phyloP scores from a whole-genome alignment of 2,113 vertebrate species.

The Mirza zaza region DNA sequence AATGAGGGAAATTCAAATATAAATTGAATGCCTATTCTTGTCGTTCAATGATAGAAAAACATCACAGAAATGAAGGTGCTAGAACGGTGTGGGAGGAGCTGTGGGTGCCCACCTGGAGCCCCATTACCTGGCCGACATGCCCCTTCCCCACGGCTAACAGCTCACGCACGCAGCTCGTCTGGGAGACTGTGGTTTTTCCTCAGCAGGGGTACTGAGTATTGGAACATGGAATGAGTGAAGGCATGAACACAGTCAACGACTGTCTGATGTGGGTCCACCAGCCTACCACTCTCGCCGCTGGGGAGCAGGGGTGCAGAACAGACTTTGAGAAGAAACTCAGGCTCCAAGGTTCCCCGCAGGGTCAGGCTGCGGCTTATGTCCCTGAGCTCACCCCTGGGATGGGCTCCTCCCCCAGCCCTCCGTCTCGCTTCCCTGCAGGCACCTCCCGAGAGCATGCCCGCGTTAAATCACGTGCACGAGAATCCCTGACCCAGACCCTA shows the following conservation, averaged over 20 bases:
- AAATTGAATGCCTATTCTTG: fast-evolving
- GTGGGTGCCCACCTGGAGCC: fast-evolving
- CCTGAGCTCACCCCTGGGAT: fast-evolving
- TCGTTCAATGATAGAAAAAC: fast-evolving
- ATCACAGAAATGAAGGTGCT: no score
- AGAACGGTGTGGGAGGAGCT: fast-evolving
- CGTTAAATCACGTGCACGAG: fast-evolving
- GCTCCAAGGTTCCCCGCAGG: not conserved
- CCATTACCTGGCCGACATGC: fast-evolving
- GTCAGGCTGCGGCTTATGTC: fast-evolving
- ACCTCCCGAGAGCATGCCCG: not conserved
- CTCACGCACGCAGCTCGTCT: fast-evolving
- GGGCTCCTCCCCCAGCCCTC: fast-evolving
- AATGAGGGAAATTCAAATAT: fast-evolving
- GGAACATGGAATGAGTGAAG: not conserved
- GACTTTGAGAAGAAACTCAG: no score
- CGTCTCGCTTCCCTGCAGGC: no score
- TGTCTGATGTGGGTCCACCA: not conserved
- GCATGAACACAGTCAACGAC: not conserved
- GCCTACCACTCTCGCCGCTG: not conserved
- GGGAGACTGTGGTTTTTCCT: not conserved
- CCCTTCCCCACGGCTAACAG: not conserved
- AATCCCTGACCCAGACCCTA: no score
- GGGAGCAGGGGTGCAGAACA: no score
- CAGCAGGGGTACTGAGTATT: fast-evolving